Percentiles rank a stretch among this genome's conserved stretches.
Evolutionary conservation across 2,797 vertebrate genomes (phyloP).

Genomic region (Enteromius paludinosus): DNA sequence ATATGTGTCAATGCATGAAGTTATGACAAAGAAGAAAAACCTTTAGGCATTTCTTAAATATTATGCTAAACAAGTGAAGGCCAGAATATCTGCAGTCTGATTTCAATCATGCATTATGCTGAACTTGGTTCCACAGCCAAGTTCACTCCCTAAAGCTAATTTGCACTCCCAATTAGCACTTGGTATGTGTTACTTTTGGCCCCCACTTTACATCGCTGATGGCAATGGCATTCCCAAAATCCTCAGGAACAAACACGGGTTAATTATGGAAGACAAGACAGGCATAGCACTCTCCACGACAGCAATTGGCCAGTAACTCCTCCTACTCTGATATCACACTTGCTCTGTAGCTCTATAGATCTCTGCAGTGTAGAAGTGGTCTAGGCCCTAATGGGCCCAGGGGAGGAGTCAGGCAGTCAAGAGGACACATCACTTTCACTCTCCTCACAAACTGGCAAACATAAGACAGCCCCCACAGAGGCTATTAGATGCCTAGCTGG

Average conservation of each 20-base stretch:
- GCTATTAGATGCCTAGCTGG: conserved; percentile 65
- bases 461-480: conserved; percentile 65
- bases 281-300: not conserved
- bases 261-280: conserved; percentile 26
- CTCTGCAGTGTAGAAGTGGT: conserved; percentile 64
- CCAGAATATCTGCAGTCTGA: conserved; percentile 5
- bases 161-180: conserved; percentile 10
- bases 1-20: not conserved
- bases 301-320: conserved; percentile 18
- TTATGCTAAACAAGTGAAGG: not conserved
- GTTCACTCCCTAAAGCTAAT: not conserved
- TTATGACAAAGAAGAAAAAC: not conserved
- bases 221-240: conserved; percentile 30
- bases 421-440: conserved; percentile 56
- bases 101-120: not conserved
- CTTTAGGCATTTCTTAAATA: not conserved
- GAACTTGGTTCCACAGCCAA: not conserved
- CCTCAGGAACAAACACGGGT: conserved; percentile 28
- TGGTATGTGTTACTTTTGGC: not conserved
- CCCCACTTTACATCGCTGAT: not conserved
- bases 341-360: conserved; percentile 67
- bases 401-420: conserved; percentile 48
- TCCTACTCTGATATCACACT: conserved; percentile 58
- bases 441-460: conserved; percentile 50
- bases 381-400: conserved; percentile 57